Evolutionary conservation across 2,888 invertebrate species (phyloP).

Genomic region (Eremobia ochroleuca): DNA sequence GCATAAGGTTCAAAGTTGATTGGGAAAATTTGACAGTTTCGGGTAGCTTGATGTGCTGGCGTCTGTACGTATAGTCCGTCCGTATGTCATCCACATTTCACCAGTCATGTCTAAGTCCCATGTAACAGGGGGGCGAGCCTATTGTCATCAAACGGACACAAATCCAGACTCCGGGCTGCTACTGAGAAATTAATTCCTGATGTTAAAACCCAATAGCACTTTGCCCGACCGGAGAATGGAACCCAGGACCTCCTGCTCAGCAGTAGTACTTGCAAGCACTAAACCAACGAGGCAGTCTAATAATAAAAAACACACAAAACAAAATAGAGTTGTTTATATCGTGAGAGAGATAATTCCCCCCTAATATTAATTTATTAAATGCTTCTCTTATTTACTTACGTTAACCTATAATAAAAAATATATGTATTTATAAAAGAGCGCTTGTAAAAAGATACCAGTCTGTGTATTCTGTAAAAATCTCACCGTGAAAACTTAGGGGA

Average conservation of each 20-base stretch:
- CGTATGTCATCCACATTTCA: no score
- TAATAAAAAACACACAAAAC: background rate
- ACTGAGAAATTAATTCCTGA: background rate
- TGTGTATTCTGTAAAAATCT: background rate
- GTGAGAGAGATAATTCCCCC: background rate
- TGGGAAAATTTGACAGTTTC: no score
- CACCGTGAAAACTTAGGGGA: background rate
- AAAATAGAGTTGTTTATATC: background rate
- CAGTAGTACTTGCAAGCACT: background rate
- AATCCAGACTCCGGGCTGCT: no score
- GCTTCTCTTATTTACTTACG: background rate
- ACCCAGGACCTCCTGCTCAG: background rate
- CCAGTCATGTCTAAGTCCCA: background rate
- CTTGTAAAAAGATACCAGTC: background rate
- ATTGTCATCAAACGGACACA: background rate
- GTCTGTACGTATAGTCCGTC: no score
- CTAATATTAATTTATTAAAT: background rate
- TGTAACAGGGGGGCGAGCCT: background rate
- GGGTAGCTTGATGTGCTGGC: no score
- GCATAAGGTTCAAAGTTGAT: no score
- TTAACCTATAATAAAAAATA: background rate
- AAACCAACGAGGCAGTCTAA: no score
- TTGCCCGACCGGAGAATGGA: background rate
- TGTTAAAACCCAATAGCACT: background rate
- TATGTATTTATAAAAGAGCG: background rate